Percentiles rank a stretch among this genome's conserved stretches.
These are phyloP conservation scores for Scaptomyza parva DNA, from an alignment of 2,888 invertebrate genomes.

Conservation along the genomic window DNA sequence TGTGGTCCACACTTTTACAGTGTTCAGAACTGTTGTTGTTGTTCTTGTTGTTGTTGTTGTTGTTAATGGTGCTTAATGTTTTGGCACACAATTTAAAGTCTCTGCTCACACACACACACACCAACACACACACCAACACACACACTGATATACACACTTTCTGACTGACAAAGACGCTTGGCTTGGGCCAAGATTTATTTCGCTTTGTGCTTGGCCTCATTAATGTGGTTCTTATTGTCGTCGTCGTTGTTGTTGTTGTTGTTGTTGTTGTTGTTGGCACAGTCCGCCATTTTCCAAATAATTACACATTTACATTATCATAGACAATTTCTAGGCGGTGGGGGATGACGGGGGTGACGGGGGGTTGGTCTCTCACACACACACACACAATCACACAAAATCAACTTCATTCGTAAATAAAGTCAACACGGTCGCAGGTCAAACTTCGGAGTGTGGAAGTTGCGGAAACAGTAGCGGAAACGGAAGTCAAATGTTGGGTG, in stretches of 20 bases:
- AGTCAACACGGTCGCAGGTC: slow-evolving; percentile 37
- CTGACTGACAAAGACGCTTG: slow-evolving; percentile 26
- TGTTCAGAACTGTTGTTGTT: too few relatives aligned
- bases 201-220: slow-evolving; percentile 39
- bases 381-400: too few relatives aligned
- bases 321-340: slow-evolving; percentile 60
- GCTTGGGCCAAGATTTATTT: slow-evolving; percentile 69
- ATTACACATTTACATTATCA: slow-evolving; percentile 80
- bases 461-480: slow-evolving; percentile 30
- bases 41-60: too few relatives aligned
- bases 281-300: slow-evolving; percentile 72
- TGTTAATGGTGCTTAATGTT: slow-evolving; percentile 61
- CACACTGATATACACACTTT: not conserved
- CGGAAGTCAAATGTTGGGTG: slow-evolving; percentile 52
- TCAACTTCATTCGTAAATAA: slow-evolving; percentile 64
- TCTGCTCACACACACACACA: slow-evolving; percentile 16
- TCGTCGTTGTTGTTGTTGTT: slow-evolving; percentile 5
- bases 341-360: not conserved
- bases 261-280: too few relatives aligned
- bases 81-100: slow-evolving; percentile 73
- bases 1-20: too few relatives aligned
- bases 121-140: slow-evolving; percentile 10
- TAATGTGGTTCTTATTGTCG: slow-evolving; percentile 31
- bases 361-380: too few relatives aligned
- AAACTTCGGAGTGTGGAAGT: not conserved